Evolutionary conservation across 2,888 invertebrate species (phyloP).

Genomic region (Drosophila leonis): DNA sequence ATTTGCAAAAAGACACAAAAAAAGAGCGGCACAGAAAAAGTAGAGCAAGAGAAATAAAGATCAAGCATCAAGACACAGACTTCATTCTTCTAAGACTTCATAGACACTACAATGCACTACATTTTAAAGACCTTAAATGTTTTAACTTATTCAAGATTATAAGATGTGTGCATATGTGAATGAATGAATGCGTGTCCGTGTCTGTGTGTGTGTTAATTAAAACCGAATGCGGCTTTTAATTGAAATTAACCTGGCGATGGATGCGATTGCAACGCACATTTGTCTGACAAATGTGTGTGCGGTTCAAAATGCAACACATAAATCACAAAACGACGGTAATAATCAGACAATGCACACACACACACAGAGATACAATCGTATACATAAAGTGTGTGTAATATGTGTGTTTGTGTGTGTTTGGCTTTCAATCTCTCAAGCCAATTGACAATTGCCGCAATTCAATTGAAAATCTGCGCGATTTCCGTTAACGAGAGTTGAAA

Average conservation of each 20-base stretch:
- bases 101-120: neutral
- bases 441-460: constrained; percentile 73
- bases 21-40: neutral
- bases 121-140: constrained; percentile 5
- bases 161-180: neutral
- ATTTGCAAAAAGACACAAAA: neutral
- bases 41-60: neutral
- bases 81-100: neutral
- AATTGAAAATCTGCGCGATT: constrained; percentile 69
- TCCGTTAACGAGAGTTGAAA: constrained; percentile 60
- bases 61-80: neutral
- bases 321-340: constrained; percentile 66
- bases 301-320: constrained; percentile 68
- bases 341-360: constrained; percentile 58
- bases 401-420: constrained; percentile 7
- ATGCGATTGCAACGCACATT: constrained; percentile 56
- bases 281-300: constrained; percentile 54
- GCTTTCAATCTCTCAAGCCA: constrained; percentile 75
- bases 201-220: constrained; percentile 61
- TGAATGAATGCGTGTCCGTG: neutral
- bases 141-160: neutral
- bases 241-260: constrained; percentile 70
- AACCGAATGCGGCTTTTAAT: constrained; percentile 64
- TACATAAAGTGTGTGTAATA: constrained; percentile 2
- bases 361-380: constrained; percentile 4